A percentile compares a stretch with the other conserved stretches of the same genome.
phyloP scores from a whole-genome alignment of 2,888 invertebrate genomes.

The Parelbella ahira region DNA sequence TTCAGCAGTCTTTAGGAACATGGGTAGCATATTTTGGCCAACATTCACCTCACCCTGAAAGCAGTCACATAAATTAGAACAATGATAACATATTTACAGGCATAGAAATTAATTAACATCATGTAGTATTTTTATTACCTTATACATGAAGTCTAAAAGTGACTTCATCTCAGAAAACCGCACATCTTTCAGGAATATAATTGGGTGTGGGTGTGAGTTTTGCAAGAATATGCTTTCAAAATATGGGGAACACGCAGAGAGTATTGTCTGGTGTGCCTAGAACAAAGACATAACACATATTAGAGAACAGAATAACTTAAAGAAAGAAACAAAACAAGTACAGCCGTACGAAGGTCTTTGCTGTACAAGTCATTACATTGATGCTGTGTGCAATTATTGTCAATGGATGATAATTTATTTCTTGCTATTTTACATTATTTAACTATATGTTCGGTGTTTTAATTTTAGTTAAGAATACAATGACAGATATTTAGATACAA shows the following conservation, averaged over 20 bases:
- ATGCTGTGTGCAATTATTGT: constrained; percentile 46
- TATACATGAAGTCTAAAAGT: constrained; percentile 95
- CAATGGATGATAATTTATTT: too few relatives aligned
- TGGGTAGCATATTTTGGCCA: constrained; percentile 93
- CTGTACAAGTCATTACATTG: constrained; percentile 47
- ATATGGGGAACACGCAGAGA: constrained; percentile 96
- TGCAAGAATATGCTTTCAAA: constrained; percentile 95
- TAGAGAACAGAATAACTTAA: constrained; percentile 59
- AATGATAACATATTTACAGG: too few relatives aligned
- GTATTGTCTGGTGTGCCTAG: constrained; percentile 94
- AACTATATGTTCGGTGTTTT: too few relatives aligned
- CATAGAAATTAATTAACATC: too few relatives aligned
- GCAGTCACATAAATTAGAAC: constrained; percentile 17
- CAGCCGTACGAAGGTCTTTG: constrained; percentile 60
- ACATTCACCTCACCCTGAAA: constrained; percentile 90
- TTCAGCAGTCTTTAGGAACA: constrained; percentile 95
- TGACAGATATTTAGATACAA: too few relatives aligned
- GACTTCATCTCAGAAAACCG: constrained; percentile 94
- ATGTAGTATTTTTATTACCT: too few relatives aligned
- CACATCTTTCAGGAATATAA: constrained; percentile 96
- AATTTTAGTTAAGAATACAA: constrained; percentile 49
- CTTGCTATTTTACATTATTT: too few relatives aligned
- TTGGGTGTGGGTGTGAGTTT: constrained; percentile 94
- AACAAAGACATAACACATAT: constrained; percentile 52
- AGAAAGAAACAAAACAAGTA: constrained; percentile 48